Percentiles rank a stretch among this genome's conserved stretches.
Evolutionary conservation across 2,888 invertebrate species (phyloP).

Genomic region (Malacosoma neustria): DNA sequence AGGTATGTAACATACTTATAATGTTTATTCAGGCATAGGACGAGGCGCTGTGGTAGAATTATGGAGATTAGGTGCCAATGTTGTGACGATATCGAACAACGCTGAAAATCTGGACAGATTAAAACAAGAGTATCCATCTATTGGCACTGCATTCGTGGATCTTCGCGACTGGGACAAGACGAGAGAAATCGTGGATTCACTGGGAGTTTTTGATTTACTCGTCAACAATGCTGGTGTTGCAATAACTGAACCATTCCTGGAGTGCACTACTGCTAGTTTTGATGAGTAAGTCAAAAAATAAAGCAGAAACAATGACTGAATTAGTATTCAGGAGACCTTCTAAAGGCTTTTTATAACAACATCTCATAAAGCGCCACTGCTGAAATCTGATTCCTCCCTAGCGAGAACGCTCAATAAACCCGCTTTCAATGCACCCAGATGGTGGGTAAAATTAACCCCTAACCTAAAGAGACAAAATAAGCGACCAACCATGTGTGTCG

Average conservation of each 20-base stretch:
- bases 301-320: too few relatives aligned
- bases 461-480: too few relatives aligned
- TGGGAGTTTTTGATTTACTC: constrained; percentile 83
- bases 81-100: constrained; percentile 83
- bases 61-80: constrained; percentile 78
- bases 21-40: constrained; percentile 76
- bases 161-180: constrained; percentile 84
- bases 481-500: too few relatives aligned
- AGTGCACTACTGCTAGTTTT: constrained; percentile 79
- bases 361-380: too few relatives aligned
- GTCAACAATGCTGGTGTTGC: constrained; percentile 92
- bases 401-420: too few relatives aligned
- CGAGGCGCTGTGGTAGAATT: constrained; percentile 80
- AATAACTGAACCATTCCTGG: constrained; percentile 79
- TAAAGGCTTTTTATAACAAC: too few relatives aligned
- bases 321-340: too few relatives aligned
- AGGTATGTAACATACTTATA: not conserved
- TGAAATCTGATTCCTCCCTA: too few relatives aligned
- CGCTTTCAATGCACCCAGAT: too few relatives aligned
- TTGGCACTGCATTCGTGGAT: constrained; percentile 79
- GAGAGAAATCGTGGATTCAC: constrained; percentile 60
- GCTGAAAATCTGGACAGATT: constrained; percentile 77
- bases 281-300: constrained; percentile 83
- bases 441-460: too few relatives aligned
- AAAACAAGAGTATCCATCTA: constrained; percentile 72